These are phyloP conservation scores for Melanotaenia pygmaea DNA, from an alignment of 2,797 vertebrate genomes.

Conservation along the genomic window DNA sequence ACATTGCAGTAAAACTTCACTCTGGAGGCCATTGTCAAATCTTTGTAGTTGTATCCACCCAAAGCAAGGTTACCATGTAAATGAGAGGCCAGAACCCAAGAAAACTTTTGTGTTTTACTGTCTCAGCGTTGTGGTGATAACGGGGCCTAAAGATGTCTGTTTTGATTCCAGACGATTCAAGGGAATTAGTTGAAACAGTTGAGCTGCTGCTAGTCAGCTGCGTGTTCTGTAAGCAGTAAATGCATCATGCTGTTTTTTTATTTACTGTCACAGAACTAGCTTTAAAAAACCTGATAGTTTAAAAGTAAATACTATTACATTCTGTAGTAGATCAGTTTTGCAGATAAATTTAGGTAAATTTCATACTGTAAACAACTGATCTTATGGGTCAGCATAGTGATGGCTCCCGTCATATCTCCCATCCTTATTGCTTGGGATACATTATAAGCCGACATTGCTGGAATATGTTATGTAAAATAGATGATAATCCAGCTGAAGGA, in stretches of 20 bases:
- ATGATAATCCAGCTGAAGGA: conserved; percentile 15
- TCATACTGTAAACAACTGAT: not conserved
- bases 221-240: not conserved
- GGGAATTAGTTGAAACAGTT: not conserved
- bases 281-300: not conserved
- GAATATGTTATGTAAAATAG: not conserved
- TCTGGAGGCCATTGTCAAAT: too few relatives aligned
- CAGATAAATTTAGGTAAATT: not conserved
- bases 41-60: too few relatives aligned
- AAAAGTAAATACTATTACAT: not conserved
- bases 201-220: not conserved
- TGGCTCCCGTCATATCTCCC: not conserved
- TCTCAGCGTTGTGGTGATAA: too few relatives aligned
- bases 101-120: too few relatives aligned
- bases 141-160: not conserved
- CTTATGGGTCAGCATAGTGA: not conserved
- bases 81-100: too few relatives aligned
- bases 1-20: too few relatives aligned
- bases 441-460: not conserved
- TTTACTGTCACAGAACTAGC: not conserved
- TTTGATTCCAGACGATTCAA: not conserved
- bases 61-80: too few relatives aligned
- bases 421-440: not conserved
- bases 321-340: not conserved
- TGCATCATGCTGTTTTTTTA: not conserved